phyloP scores from a whole-genome alignment of 2,113 vertebrate species.

The Arizona elegans region DNA sequence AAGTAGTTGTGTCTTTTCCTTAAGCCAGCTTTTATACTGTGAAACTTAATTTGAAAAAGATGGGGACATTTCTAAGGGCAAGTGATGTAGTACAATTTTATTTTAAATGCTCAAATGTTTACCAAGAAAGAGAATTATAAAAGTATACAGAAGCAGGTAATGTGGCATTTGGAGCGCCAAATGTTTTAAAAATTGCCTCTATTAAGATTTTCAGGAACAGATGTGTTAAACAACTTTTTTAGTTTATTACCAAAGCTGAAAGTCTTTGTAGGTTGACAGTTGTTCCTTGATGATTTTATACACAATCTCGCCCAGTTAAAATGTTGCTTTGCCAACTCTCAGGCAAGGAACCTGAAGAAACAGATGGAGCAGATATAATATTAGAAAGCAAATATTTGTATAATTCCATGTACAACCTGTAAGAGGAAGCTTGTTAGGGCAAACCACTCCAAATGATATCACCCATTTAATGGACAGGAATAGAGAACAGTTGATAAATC shows the following conservation, averaged over 20 bases:
- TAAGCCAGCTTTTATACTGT: not conserved
- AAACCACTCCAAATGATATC: not conserved
- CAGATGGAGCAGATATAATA: not conserved
- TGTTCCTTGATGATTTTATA: not conserved
- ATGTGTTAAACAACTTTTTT: not conserved
- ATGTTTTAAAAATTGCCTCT: not conserved
- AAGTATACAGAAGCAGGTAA: not conserved
- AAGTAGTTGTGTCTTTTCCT: not conserved
- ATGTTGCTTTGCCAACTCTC: not conserved
- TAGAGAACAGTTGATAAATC: not conserved
- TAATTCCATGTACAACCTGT: not conserved
- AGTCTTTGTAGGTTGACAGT: not conserved
- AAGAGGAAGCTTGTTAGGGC: not conserved
- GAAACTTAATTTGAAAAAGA: not conserved
- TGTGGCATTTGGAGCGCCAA: not conserved
- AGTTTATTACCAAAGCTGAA: not conserved
- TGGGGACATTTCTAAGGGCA: not conserved
- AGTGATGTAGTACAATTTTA: not conserved
- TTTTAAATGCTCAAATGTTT: not conserved
- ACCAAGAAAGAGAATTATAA: not conserved
- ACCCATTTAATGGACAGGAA: not conserved
- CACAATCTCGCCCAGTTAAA: not conserved
- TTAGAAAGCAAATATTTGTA: not conserved
- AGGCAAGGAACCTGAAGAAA: not conserved
- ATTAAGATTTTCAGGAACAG: not conserved